Conservation (phyloP, 2,797 vertebrate species). For the Eremophila alpestris region DNA sequence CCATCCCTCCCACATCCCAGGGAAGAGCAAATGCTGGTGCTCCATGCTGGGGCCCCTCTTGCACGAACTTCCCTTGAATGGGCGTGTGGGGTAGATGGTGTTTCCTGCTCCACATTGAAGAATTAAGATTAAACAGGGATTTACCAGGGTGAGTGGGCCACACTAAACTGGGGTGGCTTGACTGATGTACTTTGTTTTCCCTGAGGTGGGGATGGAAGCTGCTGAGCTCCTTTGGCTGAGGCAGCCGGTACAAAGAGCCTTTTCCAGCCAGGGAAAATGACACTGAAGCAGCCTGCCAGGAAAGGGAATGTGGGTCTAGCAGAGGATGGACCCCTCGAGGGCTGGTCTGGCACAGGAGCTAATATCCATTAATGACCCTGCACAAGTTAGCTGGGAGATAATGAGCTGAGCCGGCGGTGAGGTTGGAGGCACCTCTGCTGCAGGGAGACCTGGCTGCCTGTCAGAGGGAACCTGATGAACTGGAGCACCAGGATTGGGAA, state of each 20-base stretch:
- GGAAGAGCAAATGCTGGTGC: not conserved
- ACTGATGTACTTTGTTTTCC: not conserved
- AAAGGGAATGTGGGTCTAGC: not conserved
- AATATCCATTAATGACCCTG: not conserved
- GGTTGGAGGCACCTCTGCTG: not conserved
- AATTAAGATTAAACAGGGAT: not conserved
- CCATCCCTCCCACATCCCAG: not conserved
- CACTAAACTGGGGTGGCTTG: not conserved
- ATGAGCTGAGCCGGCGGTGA: not conserved
- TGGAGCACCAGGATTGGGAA: not conserved
- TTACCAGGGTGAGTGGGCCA: not conserved
- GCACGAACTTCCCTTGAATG: not conserved
- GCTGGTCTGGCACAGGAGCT: not conserved
- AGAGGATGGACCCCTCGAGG: not conserved
- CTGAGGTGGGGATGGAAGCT: not conserved
- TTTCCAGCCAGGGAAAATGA: not conserved
- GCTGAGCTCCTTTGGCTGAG: not conserved
- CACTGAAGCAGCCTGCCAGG: not conserved
- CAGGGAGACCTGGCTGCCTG: not conserved
- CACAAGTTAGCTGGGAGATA: not conserved
- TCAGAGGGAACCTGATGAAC: conserved; percentile 40
- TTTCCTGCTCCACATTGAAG: not conserved
- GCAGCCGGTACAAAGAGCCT: not conserved
- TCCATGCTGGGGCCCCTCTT: not conserved
- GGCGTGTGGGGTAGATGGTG: fast-evolving